These are phyloP conservation scores for Mythimna loreyi DNA, from an alignment of 2,888 invertebrate genomes.

Conservation along the genomic window DNA sequence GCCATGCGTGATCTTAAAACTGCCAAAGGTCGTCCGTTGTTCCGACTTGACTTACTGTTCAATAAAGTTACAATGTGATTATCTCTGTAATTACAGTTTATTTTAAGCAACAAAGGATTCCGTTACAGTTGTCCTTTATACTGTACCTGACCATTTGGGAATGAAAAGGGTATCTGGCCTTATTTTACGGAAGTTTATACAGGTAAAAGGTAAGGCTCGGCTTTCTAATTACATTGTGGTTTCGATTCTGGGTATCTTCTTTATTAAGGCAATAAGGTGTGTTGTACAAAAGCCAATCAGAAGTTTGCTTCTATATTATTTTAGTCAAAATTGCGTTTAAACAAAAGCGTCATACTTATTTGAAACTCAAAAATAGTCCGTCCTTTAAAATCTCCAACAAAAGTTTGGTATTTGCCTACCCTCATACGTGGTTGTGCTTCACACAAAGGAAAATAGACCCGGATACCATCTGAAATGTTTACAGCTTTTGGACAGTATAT, in stretches of 20 bases:
- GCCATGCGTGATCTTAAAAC: too few relatives aligned
- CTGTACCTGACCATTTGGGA: constrained; percentile 42
- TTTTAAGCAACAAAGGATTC: constrained; percentile 52
- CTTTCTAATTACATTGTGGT: constrained; percentile 37
- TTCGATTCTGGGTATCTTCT: constrained; percentile 1
- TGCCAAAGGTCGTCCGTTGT: not conserved
- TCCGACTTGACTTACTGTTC: constrained; percentile 12
- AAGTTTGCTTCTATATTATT: not conserved
- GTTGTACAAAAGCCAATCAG: not conserved
- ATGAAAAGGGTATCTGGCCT: constrained; percentile 41
- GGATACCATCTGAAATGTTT: constrained; percentile 5
- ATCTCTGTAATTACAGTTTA: constrained; percentile 50
- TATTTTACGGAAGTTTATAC: constrained; percentile 27
- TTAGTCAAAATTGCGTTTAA: not conserved
- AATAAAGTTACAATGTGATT: not conserved
- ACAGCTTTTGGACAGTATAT: not conserved
- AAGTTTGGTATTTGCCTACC: constrained; percentile 33
- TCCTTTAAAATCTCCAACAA: constrained; percentile 4
- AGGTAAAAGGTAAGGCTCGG: constrained; percentile 24
- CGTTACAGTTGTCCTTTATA: constrained; percentile 46
- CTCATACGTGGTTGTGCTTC: constrained; percentile 9
- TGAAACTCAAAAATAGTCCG: constrained; percentile 2
- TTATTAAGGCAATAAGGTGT: constrained; percentile 1
- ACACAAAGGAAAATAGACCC: not conserved
- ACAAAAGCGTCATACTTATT: not conserved